These are phyloP conservation scores for Temnothorax rugatulus DNA, from an alignment of 2,888 invertebrate species.

Conservation along the genomic window DNA sequence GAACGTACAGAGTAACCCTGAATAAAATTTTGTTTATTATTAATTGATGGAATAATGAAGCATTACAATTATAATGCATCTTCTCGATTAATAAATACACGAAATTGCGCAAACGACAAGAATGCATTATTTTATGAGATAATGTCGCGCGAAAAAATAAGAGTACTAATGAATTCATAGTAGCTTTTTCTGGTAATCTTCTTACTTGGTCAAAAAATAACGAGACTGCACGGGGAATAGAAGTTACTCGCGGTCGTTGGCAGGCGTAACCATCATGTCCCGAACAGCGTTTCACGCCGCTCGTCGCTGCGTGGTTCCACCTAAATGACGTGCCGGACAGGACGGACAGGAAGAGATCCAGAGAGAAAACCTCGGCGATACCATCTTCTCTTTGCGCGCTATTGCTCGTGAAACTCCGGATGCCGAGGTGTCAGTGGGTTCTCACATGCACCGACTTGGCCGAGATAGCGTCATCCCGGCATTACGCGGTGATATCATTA, in stretches of 20 bases:
- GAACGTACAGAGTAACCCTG: not conserved
- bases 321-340: constrained; percentile 62
- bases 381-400: constrained; percentile 72
- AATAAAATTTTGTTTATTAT: not conserved
- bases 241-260: constrained; percentile 43
- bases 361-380: constrained; percentile 73
- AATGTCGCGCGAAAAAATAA: not conserved
- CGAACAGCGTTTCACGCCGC: constrained; percentile 29
- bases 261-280: constrained; percentile 35
- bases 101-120: not conserved
- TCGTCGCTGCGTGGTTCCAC: constrained; percentile 59
- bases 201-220: constrained; percentile 1
- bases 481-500: constrained; percentile 83
- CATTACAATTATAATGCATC: not conserved
- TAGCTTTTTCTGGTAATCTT: not conserved
- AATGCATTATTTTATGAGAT: not conserved
- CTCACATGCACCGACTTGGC: constrained; percentile 79
- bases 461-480: constrained; percentile 81
- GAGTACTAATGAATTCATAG: not conserved
- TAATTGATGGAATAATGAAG: constrained; percentile 1
- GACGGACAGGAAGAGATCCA: constrained; percentile 45
- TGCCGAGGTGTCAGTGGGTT: constrained; percentile 81
- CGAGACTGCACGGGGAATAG: not conserved
- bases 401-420: constrained; percentile 75
- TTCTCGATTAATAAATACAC: not conserved